These are phyloP conservation scores for Podiceps cristatus DNA, from an alignment of 2,113 vertebrate species.

Conservation along the genomic window DNA sequence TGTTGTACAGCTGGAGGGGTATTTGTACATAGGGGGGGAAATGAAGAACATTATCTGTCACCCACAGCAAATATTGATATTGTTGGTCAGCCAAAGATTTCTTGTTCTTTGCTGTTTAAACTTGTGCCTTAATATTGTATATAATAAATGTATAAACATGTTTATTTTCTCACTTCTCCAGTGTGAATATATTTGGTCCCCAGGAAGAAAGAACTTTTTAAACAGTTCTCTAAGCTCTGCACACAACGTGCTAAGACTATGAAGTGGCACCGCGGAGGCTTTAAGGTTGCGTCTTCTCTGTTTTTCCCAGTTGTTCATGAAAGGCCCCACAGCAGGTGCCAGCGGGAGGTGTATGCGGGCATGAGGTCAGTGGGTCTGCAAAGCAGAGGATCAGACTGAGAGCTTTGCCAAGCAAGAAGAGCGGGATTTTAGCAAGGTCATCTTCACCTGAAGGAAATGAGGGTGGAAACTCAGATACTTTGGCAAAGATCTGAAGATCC, in stretches of 20 bases:
- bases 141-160: conserved; percentile 81
- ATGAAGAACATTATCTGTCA: background rate
- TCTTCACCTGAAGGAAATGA: background rate
- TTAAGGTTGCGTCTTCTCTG: background rate
- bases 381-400: background rate
- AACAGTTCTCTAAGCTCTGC: background rate
- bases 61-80: conserved; percentile 51
- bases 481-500: background rate
- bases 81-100: conserved; percentile 81
- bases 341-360: background rate
- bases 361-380: background rate
- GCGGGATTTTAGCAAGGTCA: background rate
- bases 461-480: background rate
- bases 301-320: background rate
- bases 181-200: conserved; percentile 19
- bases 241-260: background rate
- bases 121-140: conserved; percentile 85
- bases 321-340: background rate
- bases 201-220: background rate
- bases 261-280: background rate
- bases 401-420: background rate
- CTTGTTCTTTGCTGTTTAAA: conserved; percentile 80
- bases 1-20: conserved; percentile 44
- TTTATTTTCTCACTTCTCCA: conserved; percentile 36
- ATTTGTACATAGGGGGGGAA: conserved; percentile 55